Conservation (phyloP, 2,888 invertebrate genomes). For the Serrognathus titanus region DNA sequence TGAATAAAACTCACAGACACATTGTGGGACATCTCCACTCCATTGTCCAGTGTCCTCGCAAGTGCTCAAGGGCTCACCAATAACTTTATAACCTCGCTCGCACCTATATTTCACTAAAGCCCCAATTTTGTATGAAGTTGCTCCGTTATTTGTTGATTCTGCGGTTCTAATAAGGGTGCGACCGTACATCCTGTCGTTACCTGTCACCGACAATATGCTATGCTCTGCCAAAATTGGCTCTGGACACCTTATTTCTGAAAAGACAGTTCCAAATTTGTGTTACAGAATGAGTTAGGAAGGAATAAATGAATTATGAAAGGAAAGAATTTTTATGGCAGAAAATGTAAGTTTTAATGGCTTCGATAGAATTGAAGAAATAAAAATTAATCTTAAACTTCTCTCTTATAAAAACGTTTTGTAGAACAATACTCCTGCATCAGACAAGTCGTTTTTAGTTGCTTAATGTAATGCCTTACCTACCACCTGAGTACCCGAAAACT, state of each 20-base stretch:
- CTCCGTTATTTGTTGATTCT: conserved; percentile 60
- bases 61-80: conserved; percentile 79
- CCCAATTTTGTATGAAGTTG: conserved; percentile 80
- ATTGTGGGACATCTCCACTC: conserved; percentile 80
- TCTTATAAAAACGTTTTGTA: no score
- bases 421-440: no score
- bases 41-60: conserved; percentile 83
- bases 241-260: conserved; percentile 79
- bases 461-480: no score
- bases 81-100: conserved; percentile 82
- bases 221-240: conserved; percentile 81
- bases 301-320: conserved; percentile 3
- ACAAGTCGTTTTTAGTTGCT: no score
- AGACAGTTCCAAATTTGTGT: no score
- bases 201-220: conserved; percentile 83
- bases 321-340: conserved; percentile 3
- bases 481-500: no score
- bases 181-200: conserved; percentile 87
- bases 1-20: conserved; percentile 67
- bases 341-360: background rate
- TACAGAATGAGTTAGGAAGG: no score
- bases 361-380: no score
- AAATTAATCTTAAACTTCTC: no score
- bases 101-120: conserved; percentile 86
- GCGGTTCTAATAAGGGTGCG: conserved; percentile 75